A percentile compares a stretch with the other conserved stretches of the same genome.
phyloP scores from a whole-genome alignment of 1,140 invertebrate species.

The Anastatus disparis region DNA sequence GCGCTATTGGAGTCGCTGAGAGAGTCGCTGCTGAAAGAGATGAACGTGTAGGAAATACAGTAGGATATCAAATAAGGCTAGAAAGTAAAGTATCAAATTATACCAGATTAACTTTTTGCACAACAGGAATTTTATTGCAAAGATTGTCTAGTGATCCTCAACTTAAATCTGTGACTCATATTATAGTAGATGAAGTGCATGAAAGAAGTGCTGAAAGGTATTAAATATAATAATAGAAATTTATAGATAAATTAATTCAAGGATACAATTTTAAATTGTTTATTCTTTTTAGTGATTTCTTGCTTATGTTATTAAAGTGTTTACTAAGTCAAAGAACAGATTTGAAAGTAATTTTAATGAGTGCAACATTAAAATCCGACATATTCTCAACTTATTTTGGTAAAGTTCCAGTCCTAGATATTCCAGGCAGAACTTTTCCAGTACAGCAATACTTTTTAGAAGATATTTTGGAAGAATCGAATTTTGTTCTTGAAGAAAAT shows the following conservation, averaged over 20 bases:
- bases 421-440: constrained; percentile 83
- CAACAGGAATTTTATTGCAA: constrained; percentile 88
- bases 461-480: constrained; percentile 76
- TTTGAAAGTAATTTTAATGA: constrained; percentile 87
- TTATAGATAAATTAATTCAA: not conserved
- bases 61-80: constrained; percentile 88
- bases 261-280: constrained; percentile 12
- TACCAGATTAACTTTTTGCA: constrained; percentile 89
- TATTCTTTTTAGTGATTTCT: constrained; percentile 74
- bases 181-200: constrained; percentile 92
- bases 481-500: constrained; percentile 79
- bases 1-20: constrained; percentile 91
- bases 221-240: not conserved
- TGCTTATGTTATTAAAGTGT: constrained; percentile 82
- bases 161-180: constrained; percentile 78
- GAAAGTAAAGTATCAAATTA: constrained; percentile 80
- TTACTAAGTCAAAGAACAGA: constrained; percentile 76
- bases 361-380: constrained; percentile 84
- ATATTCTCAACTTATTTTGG: constrained; percentile 84
- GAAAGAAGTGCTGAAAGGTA: constrained; percentile 73
- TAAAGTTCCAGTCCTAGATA: constrained; percentile 75
- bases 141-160: constrained; percentile 80
- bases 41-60: constrained; percentile 82
- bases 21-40: constrained; percentile 87
- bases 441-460: constrained; percentile 84